Percentiles rank a stretch among this genome's conserved stretches.
These are phyloP conservation scores for Grammomys dolichurus DNA, from an alignment of 2,113 vertebrate species.

Conservation along the genomic window DNA sequence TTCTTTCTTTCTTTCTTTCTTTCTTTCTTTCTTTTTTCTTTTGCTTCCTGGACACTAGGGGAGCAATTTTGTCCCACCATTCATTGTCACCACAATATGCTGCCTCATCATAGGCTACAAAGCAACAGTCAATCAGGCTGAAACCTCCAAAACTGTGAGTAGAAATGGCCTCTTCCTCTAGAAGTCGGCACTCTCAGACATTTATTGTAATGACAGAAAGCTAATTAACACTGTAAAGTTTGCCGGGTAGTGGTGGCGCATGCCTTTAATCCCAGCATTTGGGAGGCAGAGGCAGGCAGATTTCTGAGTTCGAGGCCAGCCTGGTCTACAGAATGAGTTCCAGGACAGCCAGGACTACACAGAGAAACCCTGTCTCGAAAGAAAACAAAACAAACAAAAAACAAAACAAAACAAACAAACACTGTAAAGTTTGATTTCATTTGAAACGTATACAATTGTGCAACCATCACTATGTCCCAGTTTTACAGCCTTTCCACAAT, in stretches of 20 bases:
- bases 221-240: not conserved
- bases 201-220: not conserved
- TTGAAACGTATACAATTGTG: not conserved
- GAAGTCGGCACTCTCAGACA: not conserved
- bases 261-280: too few relatives aligned
- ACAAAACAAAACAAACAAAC: not conserved
- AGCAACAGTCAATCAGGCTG: not conserved
- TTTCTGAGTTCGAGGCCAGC: too few relatives aligned
- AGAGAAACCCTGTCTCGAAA: too few relatives aligned
- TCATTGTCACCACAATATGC: not conserved
- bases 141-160: not conserved
- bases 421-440: not conserved
- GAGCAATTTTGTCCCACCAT: not conserved
- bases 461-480: not conserved
- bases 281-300: too few relatives aligned
- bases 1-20: too few relatives aligned
- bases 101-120: not conserved
- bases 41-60: not conserved
- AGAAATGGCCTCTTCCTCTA: not conserved
- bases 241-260: too few relatives aligned
- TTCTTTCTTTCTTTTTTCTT: not conserved
- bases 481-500: not conserved
- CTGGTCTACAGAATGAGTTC: too few relatives aligned
- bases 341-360: too few relatives aligned
- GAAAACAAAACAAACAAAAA: too few relatives aligned